These are phyloP conservation scores for Laupala kohalensis DNA, from an alignment of 1,140 invertebrate species.

Conservation along the genomic window DNA sequence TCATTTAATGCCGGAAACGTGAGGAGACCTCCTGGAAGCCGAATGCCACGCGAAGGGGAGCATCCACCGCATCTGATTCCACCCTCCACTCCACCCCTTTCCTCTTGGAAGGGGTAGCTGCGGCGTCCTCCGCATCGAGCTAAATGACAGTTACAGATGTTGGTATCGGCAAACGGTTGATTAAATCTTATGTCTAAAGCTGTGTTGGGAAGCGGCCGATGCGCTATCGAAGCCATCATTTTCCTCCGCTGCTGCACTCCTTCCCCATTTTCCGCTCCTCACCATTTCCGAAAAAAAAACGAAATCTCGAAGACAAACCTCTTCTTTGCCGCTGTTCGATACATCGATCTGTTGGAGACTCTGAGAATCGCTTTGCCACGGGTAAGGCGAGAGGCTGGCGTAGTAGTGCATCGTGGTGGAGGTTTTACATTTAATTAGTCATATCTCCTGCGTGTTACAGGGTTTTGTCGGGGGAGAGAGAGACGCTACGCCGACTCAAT, in stretches of 20 bases:
- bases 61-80: neutral
- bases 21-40: neutral
- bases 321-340: neutral
- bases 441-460: neutral
- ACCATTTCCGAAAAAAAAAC: too few relatives aligned
- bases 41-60: neutral
- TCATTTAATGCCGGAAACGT: neutral
- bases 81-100: too few relatives aligned
- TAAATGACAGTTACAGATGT: neutral
- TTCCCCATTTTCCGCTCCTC: neutral
- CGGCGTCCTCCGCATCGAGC: neutral
- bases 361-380: neutral
- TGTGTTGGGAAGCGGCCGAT: neutral
- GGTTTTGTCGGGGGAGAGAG: too few relatives aligned
- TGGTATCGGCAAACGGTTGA: neutral
- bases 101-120: neutral
- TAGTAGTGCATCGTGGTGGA: too few relatives aligned
- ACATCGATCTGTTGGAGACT: neutral
- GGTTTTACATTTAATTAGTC: neutral
- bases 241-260: neutral
- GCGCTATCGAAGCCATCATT: neutral
- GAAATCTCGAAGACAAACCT: neutral
- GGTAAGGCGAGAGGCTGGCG: neutral
- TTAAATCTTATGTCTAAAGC: neutral
- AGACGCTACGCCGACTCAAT: neutral